Evolutionary conservation across 2,113 vertebrate genomes (phyloP).

Genomic region (Echinops telfairi): DNA sequence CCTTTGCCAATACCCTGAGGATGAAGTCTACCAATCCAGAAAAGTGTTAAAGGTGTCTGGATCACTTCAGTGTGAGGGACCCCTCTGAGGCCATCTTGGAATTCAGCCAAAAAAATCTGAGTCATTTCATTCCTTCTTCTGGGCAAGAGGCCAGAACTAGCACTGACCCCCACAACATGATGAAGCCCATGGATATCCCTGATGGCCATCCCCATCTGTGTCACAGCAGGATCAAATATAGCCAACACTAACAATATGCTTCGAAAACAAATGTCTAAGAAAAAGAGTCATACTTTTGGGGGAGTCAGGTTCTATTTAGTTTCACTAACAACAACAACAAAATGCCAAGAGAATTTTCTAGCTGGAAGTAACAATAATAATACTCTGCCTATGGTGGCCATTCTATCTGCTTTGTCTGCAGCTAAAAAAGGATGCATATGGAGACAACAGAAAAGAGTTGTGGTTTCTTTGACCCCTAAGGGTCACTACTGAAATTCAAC

Average conservation of each 20-base stretch:
- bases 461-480: neutral
- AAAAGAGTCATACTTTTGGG: slow-evolving; percentile 20
- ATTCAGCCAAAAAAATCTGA: slow-evolving; percentile 58
- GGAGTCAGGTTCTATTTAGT: slow-evolving; percentile 33
- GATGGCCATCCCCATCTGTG: slow-evolving; percentile 67
- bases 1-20: neutral
- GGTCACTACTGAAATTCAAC: slow-evolving; percentile 38
- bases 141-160: slow-evolving; percentile 63
- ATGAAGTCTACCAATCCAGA: slow-evolving; percentile 41
- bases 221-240: slow-evolving; percentile 55
- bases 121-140: slow-evolving; percentile 66
- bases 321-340: slow-evolving; percentile 12
- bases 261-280: slow-evolving; percentile 58
- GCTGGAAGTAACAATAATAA: slow-evolving; percentile 36
- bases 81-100: slow-evolving; percentile 54
- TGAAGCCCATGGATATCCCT: slow-evolving; percentile 54
- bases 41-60: slow-evolving; percentile 43
- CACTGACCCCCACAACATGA: slow-evolving; percentile 54
- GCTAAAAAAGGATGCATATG: neutral
- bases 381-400: neutral
- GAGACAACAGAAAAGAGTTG: neutral
- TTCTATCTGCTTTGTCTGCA: neutral
- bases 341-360: neutral
- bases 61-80: slow-evolving; percentile 47
- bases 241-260: slow-evolving; percentile 20